These are phyloP conservation scores for Andrena haemorrhoa DNA, from an alignment of 2,888 invertebrate species.

Conservation along the genomic window DNA sequence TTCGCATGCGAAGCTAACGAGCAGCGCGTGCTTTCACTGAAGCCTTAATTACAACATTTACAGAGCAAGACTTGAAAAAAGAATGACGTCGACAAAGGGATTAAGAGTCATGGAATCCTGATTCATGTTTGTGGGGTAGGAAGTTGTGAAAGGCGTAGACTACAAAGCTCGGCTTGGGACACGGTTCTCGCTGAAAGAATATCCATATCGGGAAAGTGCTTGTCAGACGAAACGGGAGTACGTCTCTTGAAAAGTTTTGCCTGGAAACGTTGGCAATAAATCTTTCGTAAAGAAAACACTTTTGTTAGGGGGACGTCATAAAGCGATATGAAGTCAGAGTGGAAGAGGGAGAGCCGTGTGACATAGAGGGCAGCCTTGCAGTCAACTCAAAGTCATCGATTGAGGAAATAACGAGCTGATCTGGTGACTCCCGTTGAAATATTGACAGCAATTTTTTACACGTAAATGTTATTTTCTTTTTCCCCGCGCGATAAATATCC, in stretches of 20 bases:
- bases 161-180: not conserved
- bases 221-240: conserved; percentile 22
- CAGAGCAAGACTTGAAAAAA: not conserved
- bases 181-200: conserved; percentile 35
- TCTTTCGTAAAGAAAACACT: conserved; percentile 31
- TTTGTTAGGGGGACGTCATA: conserved; percentile 25
- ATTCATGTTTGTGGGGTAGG: not conserved
- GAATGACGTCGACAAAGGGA: not conserved
- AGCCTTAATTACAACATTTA: conserved; percentile 8
- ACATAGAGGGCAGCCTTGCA: not conserved
- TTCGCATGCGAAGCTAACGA: not conserved
- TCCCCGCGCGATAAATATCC: not conserved
- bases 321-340: conserved; percentile 28
- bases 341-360: not conserved
- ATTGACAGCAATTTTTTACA: not conserved
- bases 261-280: conserved; percentile 35
- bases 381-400: not conserved
- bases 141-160: conserved; percentile 13
- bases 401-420: not conserved
- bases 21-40: not conserved
- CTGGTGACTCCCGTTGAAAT: not conserved
- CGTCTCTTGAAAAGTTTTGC: conserved; percentile 38
- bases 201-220: conserved; percentile 47
- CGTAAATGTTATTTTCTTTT: not conserved
- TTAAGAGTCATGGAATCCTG: not conserved